Conservation (phyloP, 2,113 vertebrate genomes). For the Balaeniceps rex region DNA sequence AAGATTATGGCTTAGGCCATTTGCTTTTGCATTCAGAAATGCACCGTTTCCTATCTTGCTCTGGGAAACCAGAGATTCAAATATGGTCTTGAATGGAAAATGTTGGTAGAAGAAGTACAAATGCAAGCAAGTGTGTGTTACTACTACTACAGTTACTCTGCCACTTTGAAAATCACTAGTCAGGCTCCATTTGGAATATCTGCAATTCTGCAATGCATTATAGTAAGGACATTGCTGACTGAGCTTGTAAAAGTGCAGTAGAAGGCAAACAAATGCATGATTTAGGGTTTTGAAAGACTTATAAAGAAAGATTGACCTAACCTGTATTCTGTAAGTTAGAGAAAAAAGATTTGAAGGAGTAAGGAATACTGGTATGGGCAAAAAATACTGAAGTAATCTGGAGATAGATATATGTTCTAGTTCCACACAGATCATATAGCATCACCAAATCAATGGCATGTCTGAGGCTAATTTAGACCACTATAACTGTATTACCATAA, state of each 20-base stretch:
- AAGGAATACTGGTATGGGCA: slow-evolving; percentile 37
- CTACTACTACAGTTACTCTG: not conserved
- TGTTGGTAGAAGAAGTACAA: not conserved
- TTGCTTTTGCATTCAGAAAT: not conserved
- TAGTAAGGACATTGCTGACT: slow-evolving; percentile 54
- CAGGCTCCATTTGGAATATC: slow-evolving; percentile 39
- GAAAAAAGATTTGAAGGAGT: slow-evolving; percentile 43
- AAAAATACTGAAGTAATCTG: slow-evolving; percentile 39
- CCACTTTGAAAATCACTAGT: slow-evolving; percentile 13
- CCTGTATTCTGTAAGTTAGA: slow-evolving; percentile 41
- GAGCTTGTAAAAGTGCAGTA: slow-evolving; percentile 55
- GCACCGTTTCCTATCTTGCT: not conserved
- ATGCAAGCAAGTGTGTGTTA: not conserved
- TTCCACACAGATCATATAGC: not conserved
- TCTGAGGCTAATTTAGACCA: not conserved
- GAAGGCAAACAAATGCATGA: slow-evolving; percentile 67
- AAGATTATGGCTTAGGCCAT: not conserved
- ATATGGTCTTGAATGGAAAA: not conserved
- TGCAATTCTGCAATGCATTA: slow-evolving; percentile 48
- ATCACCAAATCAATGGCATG: not conserved
- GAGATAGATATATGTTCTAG: not conserved
- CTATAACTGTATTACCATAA: not conserved
- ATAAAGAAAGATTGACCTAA: slow-evolving; percentile 61
- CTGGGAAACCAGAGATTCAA: not conserved
- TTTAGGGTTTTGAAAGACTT: slow-evolving; percentile 65